phyloP scores from a whole-genome alignment of 1,140 invertebrate genomes.

The Uloborus diversus region DNA sequence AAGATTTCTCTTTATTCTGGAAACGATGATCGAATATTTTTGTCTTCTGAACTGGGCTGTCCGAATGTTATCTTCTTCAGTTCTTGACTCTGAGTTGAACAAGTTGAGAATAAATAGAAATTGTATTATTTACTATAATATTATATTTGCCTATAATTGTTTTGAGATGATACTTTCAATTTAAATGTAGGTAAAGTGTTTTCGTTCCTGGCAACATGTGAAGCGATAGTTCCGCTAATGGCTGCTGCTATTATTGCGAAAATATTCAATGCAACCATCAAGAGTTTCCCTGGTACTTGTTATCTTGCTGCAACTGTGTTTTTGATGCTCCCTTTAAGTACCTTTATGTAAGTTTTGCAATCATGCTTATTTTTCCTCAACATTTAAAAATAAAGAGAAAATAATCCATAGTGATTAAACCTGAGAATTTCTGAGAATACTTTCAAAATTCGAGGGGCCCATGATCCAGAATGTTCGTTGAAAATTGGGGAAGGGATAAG shows the following conservation, averaged over 20 bases:
- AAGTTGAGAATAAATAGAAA: not conserved
- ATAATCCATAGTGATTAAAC: too few relatives aligned
- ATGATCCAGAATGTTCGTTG: too few relatives aligned
- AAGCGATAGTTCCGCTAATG: slow-evolving; percentile 22
- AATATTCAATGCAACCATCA: slow-evolving; percentile 42
- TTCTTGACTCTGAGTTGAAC: too few relatives aligned
- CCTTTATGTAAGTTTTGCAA: slow-evolving; percentile 48
- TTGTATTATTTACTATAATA: not conserved
- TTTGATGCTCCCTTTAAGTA: slow-evolving; percentile 22
- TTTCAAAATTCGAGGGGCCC: too few relatives aligned
- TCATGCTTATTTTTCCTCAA: too few relatives aligned
- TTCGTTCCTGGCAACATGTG: slow-evolving; percentile 41
- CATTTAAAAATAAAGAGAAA: too few relatives aligned
- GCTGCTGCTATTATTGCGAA: slow-evolving; percentile 14
- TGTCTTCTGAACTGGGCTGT: too few relatives aligned
- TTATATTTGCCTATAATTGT: not conserved
- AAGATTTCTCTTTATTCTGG: too few relatives aligned
- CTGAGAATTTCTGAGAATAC: too few relatives aligned
- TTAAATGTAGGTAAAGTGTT: slow-evolving; percentile 35
- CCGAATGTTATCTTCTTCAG: too few relatives aligned
- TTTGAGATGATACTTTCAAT: not conserved
- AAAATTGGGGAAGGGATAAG: too few relatives aligned
- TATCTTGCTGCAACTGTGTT: slow-evolving; percentile 33
- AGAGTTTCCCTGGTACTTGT: slow-evolving; percentile 31
- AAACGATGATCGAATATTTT: too few relatives aligned